Base-by-base conservation (phyloP, 2,113 vertebrate genomes). In the Oenanthe melanoleuca region DNA sequence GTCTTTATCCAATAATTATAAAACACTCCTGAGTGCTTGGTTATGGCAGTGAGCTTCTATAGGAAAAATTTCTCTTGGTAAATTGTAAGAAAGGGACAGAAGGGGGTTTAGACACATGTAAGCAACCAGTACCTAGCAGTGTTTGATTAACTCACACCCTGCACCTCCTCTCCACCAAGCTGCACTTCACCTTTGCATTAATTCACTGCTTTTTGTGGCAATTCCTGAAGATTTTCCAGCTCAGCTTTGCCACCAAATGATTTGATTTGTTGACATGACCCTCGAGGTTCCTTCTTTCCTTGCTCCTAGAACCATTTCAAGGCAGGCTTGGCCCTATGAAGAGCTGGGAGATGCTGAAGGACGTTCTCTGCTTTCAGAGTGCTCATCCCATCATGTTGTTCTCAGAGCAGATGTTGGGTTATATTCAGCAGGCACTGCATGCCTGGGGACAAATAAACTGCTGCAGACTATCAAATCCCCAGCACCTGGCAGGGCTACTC, bases 311-410 rank as follows among this genome's bases (percentile, higher is more conserved):
- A 28, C 10, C 33, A 6, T 67, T 56, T 56, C 29, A 15, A 23
- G 22, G 28, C 29, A 15, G 6, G 42, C 38, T 20, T 67, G 57
- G 64, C 28, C 11, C 22, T 42, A 2, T 13, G 7, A 86, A 24
- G 52, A 12, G 4, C 25, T 29, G 60, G 34, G n/a, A 38, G 71
- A 38, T n/a, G 69, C 44, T 83, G 66, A 45, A 86, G 72, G 64
- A 49, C 3, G 0, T 60, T 28, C 26, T 70, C 28, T 52, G 44
- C 6, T 66, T 44, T 47, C 64, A 70, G 57, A 64, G 26, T 0
- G 1, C 8, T 61, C 42, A 11, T 34, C n/a, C 5, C 37, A 16
- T 17, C 38, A 3, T 0, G 2, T 2, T 70, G 2, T 2, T 74
- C 59, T 31, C 25, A 14, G 44, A 28, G 10, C 2, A 5, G 63